Base-by-base conservation (phyloP, 2,888 invertebrate genomes). In the Ophion ventricosus region DNA sequence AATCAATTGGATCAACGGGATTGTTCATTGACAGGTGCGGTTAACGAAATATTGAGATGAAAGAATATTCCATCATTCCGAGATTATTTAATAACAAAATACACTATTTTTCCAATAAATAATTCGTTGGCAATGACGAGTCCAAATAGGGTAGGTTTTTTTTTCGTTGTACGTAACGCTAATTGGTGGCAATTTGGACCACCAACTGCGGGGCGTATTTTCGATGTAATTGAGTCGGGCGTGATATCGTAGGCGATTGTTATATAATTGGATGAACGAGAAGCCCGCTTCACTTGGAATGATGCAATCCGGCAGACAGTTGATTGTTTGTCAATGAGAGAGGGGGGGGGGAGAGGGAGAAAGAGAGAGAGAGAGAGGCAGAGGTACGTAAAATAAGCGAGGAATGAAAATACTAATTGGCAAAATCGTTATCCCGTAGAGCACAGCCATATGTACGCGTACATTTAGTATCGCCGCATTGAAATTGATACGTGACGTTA, bases 371-470 rank as follows among this genome's bases (percentile, higher is more conserved):
- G 29, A 29, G 29, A 29, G 29, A 29, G 35, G 8, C 7, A 35
- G 35, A 35, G 35, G 63, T 26, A 72, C 64, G 29, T 49, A 59
- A 54, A 67, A 56, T 54, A 57, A 56, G 56, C 11, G 10, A 23
- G 29, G 59, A 70, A 70, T 26, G 54, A 56, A 17, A 57, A 35
- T 54, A 75, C 56, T 84, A 72, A 84, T 82, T 82, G 79, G 79
- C 77, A 69, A 81, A 70, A 82, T 70, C 64, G 77, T 56, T 66
- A 54, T 78, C n/a, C 29, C 26, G 26, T 35, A 20, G 2, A 1
- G n/a, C 20, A 20, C 20, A n/a, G 3, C 57, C 59, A 25, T 23
- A 56, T 54, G 56, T 61, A 29, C 54, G 10, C 43, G 43, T 43
- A 43, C 43, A 43, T 43, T 43, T 43, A 73, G 63, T 78, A 40